Conservation (phyloP, 2,888 invertebrate genomes). For the Gastrophysa polygoni region DNA sequence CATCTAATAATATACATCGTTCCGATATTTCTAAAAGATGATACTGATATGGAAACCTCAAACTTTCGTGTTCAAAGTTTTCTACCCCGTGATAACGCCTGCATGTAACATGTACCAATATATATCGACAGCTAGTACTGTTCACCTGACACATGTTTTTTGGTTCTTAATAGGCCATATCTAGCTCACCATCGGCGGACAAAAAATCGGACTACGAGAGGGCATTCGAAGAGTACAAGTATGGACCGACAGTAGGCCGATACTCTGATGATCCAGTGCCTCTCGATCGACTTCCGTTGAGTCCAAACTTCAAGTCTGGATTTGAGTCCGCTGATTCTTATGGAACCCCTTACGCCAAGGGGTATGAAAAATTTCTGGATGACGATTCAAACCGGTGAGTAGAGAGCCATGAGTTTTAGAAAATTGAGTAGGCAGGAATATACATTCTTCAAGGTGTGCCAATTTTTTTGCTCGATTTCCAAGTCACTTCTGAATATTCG, state of each 20-base stretch:
- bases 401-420: background rate
- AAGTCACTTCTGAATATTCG: no score
- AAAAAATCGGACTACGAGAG: conserved; percentile 12
- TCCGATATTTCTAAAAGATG: no score
- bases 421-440: no score
- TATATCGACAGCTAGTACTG: no score
- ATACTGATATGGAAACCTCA: no score
- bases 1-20: no score
- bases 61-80: no score
- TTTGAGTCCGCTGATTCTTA: conserved; percentile 12
- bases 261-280: conserved; percentile 23
- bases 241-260: conserved; percentile 19
- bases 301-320: conserved; percentile 14
- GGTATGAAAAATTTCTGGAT: conserved; percentile 21
- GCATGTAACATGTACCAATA: no score
- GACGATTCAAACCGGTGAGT: conserved; percentile 3
- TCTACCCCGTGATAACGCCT: no score
- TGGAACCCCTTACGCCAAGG: conserved; percentile 22
- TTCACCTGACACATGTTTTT: no score
- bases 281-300: conserved; percentile 17
- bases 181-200: conserved; percentile 15
- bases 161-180: conserved; percentile 15
- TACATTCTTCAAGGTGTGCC: no score
- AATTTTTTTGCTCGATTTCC: no score
- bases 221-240: conserved; percentile 10